Conservation (phyloP, 2,113 vertebrate species). For the Oreotragus oreotragus region DNA sequence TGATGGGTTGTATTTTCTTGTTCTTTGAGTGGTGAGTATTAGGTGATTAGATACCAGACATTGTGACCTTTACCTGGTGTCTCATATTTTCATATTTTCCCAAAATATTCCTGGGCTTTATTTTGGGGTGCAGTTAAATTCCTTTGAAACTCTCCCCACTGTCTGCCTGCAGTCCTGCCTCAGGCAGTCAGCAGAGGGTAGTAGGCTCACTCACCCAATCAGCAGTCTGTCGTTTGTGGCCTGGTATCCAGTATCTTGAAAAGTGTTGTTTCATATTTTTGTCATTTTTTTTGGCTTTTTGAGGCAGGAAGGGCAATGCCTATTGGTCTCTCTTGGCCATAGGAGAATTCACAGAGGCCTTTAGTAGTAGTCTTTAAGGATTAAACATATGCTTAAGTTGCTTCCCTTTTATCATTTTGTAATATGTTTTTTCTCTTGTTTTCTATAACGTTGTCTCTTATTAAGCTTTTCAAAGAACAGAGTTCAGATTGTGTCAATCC, state of each 20-base stretch:
- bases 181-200: neutral
- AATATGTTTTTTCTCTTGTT: neutral
- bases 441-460: neutral
- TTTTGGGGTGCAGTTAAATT: neutral
- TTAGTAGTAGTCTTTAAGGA: neutral
- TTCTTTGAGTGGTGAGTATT: neutral
- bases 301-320: neutral
- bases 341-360: neutral
- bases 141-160: neutral
- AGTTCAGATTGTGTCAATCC: neutral
- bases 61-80: neutral
- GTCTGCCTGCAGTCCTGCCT: neutral
- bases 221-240: neutral
- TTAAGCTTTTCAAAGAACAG: neutral
- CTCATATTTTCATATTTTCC: neutral
- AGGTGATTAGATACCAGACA: neutral
- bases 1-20: neutral
- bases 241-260: neutral
- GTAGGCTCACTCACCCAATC: neutral
- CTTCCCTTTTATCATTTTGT: neutral
- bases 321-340: neutral
- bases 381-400: neutral
- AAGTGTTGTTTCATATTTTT: neutral
- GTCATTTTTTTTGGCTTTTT: neutral
- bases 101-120: neutral